Conservation (phyloP, 2,888 invertebrate genomes). For the Eilema caniola region DNA sequence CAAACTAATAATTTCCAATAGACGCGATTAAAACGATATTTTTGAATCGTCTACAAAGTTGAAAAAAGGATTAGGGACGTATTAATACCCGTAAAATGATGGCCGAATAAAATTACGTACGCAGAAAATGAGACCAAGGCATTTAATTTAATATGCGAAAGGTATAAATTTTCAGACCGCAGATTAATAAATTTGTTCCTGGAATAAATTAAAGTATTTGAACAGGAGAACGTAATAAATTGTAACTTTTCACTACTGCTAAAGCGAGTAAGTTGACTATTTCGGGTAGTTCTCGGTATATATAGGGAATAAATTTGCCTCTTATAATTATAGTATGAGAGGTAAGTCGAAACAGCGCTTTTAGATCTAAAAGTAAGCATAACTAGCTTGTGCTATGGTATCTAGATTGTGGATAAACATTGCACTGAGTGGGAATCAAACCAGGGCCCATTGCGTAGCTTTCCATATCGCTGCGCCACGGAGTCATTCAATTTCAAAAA, state of each 20-base stretch:
- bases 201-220: conserved; percentile 15
- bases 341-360: too few relatives aligned
- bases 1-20: neutral
- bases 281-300: neutral
- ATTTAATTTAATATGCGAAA: conserved; percentile 21
- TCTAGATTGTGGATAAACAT: too few relatives aligned
- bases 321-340: too few relatives aligned
- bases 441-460: too few relatives aligned
- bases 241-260: neutral
- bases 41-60: neutral
- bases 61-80: neutral
- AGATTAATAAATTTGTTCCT: conserved; percentile 41
- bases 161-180: conserved; percentile 17
- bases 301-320: neutral
- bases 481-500: too few relatives aligned
- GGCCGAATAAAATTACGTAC: conserved; percentile 25
- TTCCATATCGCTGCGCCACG: too few relatives aligned
- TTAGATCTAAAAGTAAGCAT: too few relatives aligned
- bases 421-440: too few relatives aligned
- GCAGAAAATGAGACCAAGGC: conserved; percentile 34
- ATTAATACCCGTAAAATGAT: conserved; percentile 6
- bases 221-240: conserved; percentile 18
- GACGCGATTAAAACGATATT: neutral
- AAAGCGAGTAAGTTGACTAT: neutral
- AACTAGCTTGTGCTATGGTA: too few relatives aligned